Base-by-base conservation (phyloP, 2,797 vertebrate species). In the Chaetophractus vellerosus region DNA sequence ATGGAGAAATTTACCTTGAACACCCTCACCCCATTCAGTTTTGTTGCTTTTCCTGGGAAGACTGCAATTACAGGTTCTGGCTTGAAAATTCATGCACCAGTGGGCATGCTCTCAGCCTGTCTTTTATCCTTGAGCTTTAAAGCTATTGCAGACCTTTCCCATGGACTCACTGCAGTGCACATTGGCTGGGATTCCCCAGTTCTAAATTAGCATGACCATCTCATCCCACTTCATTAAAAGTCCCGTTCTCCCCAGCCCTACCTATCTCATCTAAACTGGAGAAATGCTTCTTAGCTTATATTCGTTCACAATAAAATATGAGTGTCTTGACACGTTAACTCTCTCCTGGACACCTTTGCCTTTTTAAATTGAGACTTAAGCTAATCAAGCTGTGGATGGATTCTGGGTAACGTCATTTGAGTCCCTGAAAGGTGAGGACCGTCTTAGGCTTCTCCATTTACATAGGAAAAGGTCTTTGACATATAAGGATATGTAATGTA, bases 1-100 rank as follows among this genome's bases (percentile, higher is more conserved):
- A 19, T 66, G 28, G 33, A 28, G 9, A 45, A 64, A 19, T 79
- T 38, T 45, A 38, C 71, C 57, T 83, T 87, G 68, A 31, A 79
- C 1, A 21, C 14, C 23, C 3, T 21, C 9, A 4, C 14, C 23
- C 23, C 6, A 4, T n/a, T 79, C 28, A 28, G 48, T 76, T 92
- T 66, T 63, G 6, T 55, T 84, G 63, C 24, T 69, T 86, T 90
- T 36, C 19, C 38, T 45, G 41, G 28, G 24, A 84, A 84, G 41
- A 16, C 28, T 36, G 19, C 26, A 50, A 16, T 64, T 10, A 36
- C 28, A 38, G 21, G 48, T 68, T 55, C 41, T 7, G 57, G 31
- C 9, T 10, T 2, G 12, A 18, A 63, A 66, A 59, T 2, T 2
- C 5, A 50, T 9, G 41, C 1, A 9, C 2, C 2, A 0, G 11